Base-by-base conservation (phyloP, 1,140 invertebrate genomes). In the Zophobas morio region DNA sequence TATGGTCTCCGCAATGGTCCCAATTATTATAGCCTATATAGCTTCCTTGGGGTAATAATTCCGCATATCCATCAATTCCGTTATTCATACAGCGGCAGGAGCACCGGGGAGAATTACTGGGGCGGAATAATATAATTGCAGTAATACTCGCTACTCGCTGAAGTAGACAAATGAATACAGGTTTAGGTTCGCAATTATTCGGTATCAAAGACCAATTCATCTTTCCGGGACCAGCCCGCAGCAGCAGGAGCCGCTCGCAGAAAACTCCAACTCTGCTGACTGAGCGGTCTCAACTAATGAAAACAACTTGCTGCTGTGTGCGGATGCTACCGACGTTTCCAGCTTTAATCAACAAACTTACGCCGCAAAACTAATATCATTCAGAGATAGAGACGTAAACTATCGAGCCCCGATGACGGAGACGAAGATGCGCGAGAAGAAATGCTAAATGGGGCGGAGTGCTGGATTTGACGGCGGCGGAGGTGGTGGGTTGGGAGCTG, bases 161-260 rank as follows among this genome's bases (percentile, higher is more conserved):
- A 66, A 66, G 60, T 66, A 66, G 60, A 66, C 60, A 66, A 66
- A 66, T 66, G 60, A 66, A 66, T 66, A 66, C 60, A 66, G 60
- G 60, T 66, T 66, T 66, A 66, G 60, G 60, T 66, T 66, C 60
- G 60, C 60, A 66, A 66, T 66, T 66, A 66, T 66, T 66, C 39
- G 60, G 60, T 66, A 66, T 66, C 60, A 66, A 66, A 66, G 60
- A 66, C 60, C 60, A 66, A 66, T 66, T 66, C 60, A 66, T 66
- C 60, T 66, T 66, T 66, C 60, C 60, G 37, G 42, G 60, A 66
- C 60, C 60, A 66, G 60, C 60, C 60, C 60, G 60, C 60, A 66
- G 60, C 60, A 20, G 20, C 20, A 20, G 20, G 20, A 20, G 20
- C 20, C 20, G 20, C 20, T 20, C 20, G 40, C 60, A 66, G 60